Base-by-base conservation (phyloP, 1,140 invertebrate genomes). In the Drosophila burlai region DNA sequence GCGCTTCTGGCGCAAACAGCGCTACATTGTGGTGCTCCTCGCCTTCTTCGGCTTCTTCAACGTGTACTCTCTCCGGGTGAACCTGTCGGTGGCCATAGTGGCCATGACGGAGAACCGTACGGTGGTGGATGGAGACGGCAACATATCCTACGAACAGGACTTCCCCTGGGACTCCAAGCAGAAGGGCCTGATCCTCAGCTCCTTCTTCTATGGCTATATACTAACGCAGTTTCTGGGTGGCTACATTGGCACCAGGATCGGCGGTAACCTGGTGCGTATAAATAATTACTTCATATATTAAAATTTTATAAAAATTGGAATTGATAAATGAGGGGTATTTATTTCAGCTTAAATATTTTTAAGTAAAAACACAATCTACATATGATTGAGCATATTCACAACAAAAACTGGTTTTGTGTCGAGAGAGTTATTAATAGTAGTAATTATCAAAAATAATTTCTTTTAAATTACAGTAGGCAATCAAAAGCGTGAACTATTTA, bases 11-110 rank as follows among this genome's bases (percentile, higher is more conserved):
- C 94, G 94, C 46, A 95, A 95, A 68, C 93, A 96, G 79, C 93
- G 97, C 50, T 96, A 97, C 81, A 89, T 97, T 40, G 95, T 98
- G 15, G 96, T 96, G 0, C 83, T 97, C 0, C 85, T 98, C 72
- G 96, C 96, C 0, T 90, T 98, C 92, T 95, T 98, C 71, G 98
- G 97, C 9, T 98, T 98, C 94, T 96, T 97, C 93, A 97, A 97
- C 83, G 95, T 97, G 1, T 98, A 98, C 93, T 95, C 97, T 18
- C 93, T 98, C 66, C 94, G 98, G 31, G 97, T 97, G 0, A 98
- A 98, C 93, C 93, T 99, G 16, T 97, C 96, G 57, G 96, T 99
- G 24, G 97, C 97, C 4, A 97, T 98, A 69, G 97, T 99, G 21
- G 97, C 97, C 29, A 98, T 99, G 96, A 96, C 96, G 0, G 94